A percentile compares a stretch with the other conserved stretches of the same genome.
These are phyloP conservation scores for Thomomys bottae DNA, from an alignment of 2,113 vertebrate genomes.

Conservation along the genomic window DNA sequence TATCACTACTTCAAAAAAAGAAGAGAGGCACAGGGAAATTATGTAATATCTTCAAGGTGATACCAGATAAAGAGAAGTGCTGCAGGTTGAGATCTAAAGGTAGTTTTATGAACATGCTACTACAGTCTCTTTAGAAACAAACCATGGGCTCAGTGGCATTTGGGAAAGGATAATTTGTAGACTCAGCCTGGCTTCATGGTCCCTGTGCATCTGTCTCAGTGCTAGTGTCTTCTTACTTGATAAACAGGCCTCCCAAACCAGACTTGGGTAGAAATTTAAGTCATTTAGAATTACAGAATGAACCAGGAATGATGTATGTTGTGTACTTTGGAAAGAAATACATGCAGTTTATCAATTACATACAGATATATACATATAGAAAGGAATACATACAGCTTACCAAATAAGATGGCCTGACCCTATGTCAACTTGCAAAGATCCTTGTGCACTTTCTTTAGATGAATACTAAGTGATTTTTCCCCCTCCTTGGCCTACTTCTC, in stretches of 20 bases:
- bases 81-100: neutral
- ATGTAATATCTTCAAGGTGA: neutral
- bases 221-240: neutral
- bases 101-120: neutral
- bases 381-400: slow-evolving; percentile 15
- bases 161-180: neutral
- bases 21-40: neutral
- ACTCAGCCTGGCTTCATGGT: neutral
- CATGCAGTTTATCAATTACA: too few relatives aligned
- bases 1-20: neutral
- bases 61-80: neutral
- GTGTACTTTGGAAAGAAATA: neutral
- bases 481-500: neutral
- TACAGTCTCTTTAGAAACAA: slow-evolving; percentile 1
- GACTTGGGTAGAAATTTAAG: slow-evolving; percentile 13
- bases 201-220: neutral
- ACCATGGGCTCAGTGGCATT: neutral
- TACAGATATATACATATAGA: too few relatives aligned
- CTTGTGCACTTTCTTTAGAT: neutral
- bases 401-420: neutral
- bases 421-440: neutral
- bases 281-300: slow-evolving; percentile 41
- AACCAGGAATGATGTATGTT: neutral
- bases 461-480: neutral
- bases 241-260: neutral